Evolutionary conservation across 2,797 vertebrate genomes (phyloP).

Genomic region (Oreochromis grahami): DNA sequence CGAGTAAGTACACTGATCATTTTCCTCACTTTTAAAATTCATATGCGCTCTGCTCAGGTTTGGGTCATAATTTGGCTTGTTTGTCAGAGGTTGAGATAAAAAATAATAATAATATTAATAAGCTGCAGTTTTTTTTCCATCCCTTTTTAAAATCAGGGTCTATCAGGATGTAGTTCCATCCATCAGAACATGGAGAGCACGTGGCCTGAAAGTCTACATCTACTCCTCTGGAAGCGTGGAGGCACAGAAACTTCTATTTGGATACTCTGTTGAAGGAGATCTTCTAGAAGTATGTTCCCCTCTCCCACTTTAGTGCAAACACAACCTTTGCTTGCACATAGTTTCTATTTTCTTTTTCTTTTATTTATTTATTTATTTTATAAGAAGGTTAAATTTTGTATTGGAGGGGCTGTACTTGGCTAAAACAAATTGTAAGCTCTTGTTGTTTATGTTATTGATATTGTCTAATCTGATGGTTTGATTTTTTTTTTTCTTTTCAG

Average conservation of each 20-base stretch:
- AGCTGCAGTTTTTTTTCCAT: not conserved
- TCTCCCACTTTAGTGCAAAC: not conserved
- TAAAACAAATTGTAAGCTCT: not conserved
- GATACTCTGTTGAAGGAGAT: constrained; percentile 90
- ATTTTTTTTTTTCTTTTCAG: constrained; percentile 61
- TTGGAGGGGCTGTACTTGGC: not conserved
- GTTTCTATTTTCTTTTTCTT: not conserved
- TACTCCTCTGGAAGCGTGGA: constrained; percentile 97
- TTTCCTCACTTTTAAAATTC: not conserved
- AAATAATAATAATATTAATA: not conserved
- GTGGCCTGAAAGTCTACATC: constrained; percentile 88
- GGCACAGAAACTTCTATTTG: constrained; percentile 93
- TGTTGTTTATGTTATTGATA: not conserved
- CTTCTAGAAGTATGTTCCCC: constrained; percentile 82
- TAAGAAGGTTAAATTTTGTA: not conserved
- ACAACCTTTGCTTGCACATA: not conserved
- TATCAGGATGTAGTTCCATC: constrained; percentile 93
- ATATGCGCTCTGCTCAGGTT: not conserved
- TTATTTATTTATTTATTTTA: not conserved
- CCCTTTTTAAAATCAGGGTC: constrained; percentile 71
- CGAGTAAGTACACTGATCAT: constrained; percentile 83
- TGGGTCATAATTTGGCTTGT: not conserved
- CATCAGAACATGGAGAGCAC: constrained; percentile 85
- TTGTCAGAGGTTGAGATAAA: not conserved
- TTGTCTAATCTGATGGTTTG: not conserved